Evolutionary conservation across 1,140 invertebrate genomes (phyloP).

Genomic region (Pteromalus puparum): DNA sequence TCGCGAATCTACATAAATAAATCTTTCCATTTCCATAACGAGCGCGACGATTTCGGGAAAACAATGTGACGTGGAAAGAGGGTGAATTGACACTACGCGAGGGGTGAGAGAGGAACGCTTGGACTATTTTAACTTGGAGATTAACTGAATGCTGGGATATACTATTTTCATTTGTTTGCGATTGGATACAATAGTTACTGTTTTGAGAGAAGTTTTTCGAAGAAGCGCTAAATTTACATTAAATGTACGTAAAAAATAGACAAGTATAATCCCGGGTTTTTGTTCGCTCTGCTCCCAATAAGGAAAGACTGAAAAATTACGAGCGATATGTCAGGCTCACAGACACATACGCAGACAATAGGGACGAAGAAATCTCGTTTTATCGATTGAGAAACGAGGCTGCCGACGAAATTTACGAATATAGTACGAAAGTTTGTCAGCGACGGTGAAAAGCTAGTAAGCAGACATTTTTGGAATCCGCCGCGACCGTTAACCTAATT

Average conservation of each 20-base stretch:
- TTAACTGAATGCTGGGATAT: no score
- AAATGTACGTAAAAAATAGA: background rate
- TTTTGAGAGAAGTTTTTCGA: no score
- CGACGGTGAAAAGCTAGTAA: background rate
- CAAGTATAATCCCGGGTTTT: background rate
- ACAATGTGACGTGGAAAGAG: background rate
- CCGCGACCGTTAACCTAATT: background rate
- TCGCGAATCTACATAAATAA: constrained; percentile 24
- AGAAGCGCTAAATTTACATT: no score
- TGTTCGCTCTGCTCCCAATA: background rate
- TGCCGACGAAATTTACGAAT: background rate
- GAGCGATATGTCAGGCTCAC: background rate
- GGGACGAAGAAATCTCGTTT: background rate
- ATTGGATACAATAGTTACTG: no score
- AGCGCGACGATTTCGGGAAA: background rate
- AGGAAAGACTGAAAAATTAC: background rate
- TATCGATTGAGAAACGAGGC: background rate
- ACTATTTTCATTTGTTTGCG: no score
- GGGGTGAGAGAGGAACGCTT: no score
- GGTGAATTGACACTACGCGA: no score
- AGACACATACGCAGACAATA: background rate
- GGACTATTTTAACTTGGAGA: no score
- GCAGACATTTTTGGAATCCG: background rate
- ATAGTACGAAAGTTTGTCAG: background rate
- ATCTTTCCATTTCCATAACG: constrained; percentile 25